Evolutionary conservation across 2,113 vertebrate genomes (phyloP).

Genomic region (Cryptoleucopteryx plumbea): DNA sequence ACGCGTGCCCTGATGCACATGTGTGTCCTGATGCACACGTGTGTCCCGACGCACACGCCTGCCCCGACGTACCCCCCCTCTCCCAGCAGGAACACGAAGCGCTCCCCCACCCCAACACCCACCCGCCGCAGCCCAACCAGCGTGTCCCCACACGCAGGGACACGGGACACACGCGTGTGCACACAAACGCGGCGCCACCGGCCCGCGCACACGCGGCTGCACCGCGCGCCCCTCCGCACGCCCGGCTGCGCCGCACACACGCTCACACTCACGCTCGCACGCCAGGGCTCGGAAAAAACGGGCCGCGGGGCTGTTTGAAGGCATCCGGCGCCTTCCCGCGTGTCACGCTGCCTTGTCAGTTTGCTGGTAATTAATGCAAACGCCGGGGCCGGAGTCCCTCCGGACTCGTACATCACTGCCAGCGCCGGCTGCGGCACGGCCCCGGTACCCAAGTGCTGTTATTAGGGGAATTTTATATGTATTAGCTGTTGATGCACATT

Average conservation of each 20-base stretch:
- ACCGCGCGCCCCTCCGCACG: background rate
- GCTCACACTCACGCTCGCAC: background rate
- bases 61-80: too few species aligned
- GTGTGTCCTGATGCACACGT: background rate
- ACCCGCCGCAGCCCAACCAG: background rate
- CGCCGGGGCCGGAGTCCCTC: conserved; percentile 43
- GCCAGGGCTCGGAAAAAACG: background rate
- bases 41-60: too few species aligned
- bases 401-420: conserved; percentile 77
- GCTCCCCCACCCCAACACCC: too few species aligned
- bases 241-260: too few species aligned
- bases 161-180: background rate
- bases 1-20: background rate
- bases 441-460: background rate
- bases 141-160: background rate
- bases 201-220: fast-evolving
- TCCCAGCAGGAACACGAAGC: too few species aligned
- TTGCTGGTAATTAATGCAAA: conserved; percentile 64
- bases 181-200: background rate
- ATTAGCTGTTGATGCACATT: conserved; percentile 64
- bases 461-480: conserved; percentile 60
- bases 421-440: conserved; percentile 31
- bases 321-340: background rate
- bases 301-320: background rate
- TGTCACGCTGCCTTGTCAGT: conserved; percentile 56